phyloP scores from a whole-genome alignment of 2,113 vertebrate species.

The Pomatorhinus ruficollis region DNA sequence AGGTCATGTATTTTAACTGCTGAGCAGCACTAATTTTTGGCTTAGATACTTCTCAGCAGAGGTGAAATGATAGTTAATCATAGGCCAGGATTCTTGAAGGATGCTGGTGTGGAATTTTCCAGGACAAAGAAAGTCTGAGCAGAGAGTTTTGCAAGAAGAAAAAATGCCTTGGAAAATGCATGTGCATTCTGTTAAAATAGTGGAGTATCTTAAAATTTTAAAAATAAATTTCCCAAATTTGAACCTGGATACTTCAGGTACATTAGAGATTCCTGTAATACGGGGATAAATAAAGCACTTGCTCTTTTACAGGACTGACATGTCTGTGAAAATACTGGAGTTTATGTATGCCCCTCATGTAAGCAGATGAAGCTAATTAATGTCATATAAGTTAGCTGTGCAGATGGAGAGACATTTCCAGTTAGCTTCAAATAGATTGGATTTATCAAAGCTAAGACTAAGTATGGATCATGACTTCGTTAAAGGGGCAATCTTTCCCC shows the following conservation, averaged over 20 bases:
- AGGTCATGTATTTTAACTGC: neutral
- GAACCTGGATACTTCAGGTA: neutral
- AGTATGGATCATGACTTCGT: neutral
- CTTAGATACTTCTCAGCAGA: neutral
- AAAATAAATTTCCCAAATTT: neutral
- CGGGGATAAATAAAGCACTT: neutral
- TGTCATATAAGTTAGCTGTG: neutral
- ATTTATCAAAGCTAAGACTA: neutral
- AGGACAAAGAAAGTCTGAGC: neutral
- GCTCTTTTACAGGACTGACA: neutral
- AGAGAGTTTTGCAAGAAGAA: neutral
- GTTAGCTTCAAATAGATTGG: constrained; percentile 37
- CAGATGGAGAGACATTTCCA: constrained; percentile 21
- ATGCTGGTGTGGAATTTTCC: neutral
- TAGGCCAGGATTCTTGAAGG: neutral
- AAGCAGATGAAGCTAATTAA: neutral
- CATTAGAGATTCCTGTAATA: neutral
- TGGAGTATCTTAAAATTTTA: neutral
- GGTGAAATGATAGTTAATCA: neutral
- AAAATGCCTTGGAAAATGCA: neutral
- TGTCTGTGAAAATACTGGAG: neutral
- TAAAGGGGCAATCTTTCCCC: neutral
- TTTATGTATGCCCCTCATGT: neutral
- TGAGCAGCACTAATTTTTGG: neutral
- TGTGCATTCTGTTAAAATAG: neutral